Evolutionary conservation across 2,888 invertebrate species (phyloP).

Genomic region (Leucania comma): DNA sequence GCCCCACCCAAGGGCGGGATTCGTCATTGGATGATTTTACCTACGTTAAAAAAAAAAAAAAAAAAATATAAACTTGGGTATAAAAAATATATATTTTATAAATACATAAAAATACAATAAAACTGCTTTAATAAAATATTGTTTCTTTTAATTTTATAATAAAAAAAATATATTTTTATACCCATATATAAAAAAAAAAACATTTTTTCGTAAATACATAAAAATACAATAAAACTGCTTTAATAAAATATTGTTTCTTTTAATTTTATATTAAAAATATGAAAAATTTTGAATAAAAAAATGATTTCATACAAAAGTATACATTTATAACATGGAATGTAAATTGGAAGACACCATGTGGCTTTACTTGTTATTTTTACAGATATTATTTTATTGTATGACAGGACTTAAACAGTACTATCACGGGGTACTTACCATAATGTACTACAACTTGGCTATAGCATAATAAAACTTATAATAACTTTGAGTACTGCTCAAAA

Average conservation of each 20-base stretch:
- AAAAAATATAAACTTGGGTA: neutral
- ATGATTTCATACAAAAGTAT: constrained; percentile 24
- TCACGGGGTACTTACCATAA: no score
- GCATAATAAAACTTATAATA: constrained; percentile 2
- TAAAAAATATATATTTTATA: constrained; percentile 6
- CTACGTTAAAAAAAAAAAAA: no score
- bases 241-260: neutral
- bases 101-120: neutral
- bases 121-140: neutral
- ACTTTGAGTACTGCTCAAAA: constrained; percentile 10
- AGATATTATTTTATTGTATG: neutral
- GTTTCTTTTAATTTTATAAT: neutral
- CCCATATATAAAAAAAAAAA: no score
- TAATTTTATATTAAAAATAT: neutral
- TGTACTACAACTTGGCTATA: neutral
- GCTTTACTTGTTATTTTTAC: neutral
- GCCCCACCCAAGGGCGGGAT: no score
- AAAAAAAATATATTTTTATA: neutral
- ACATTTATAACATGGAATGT: constrained; percentile 45
- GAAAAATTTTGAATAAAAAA: neutral
- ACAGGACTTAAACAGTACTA: neutral
- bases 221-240: neutral
- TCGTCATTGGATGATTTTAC: no score
- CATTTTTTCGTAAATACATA: neutral
- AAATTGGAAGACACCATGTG: constrained; percentile 43